Percentiles rank a stretch among this genome's conserved stretches.
These are phyloP conservation scores for Limenitis camilla DNA, from an alignment of 2,888 invertebrate species.

Conservation along the genomic window DNA sequence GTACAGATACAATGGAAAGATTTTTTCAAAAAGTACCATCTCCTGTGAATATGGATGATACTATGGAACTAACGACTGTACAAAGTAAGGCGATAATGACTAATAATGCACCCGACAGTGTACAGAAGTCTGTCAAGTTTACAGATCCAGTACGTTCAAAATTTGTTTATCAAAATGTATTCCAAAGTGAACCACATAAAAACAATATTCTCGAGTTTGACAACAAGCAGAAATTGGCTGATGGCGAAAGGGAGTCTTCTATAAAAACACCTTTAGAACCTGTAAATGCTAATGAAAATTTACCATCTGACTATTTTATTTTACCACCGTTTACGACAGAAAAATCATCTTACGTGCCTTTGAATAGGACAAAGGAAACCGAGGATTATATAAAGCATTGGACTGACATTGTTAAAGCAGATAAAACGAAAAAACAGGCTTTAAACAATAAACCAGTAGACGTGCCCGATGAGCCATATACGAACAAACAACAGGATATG, in stretches of 20 bases:
- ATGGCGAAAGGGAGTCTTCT: neutral
- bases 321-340: conserved; percentile 24
- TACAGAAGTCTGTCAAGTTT: conserved; percentile 2
- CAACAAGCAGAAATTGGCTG: neutral
- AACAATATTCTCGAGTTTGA: conserved; percentile 6
- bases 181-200: conserved; percentile 4
- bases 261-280: neutral
- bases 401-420: too few relatives aligned
- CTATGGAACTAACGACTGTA: neutral
- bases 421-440: neutral
- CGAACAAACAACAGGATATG: neutral
- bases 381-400: too few relatives aligned
- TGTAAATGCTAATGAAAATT: neutral
- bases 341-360: neutral
- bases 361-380: neutral
- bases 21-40: neutral
- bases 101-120: neutral
- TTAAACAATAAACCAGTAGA: neutral
- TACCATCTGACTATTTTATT: neutral
- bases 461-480: neutral
- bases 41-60: neutral
- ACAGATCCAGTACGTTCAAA: conserved; percentile 3
- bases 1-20: too few relatives aligned
- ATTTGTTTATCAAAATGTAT: conserved; percentile 11
- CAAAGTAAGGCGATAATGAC: neutral